These are phyloP conservation scores for Drosophila navojoa DNA, from an alignment of 1,140 invertebrate genomes.

Conservation along the genomic window DNA sequence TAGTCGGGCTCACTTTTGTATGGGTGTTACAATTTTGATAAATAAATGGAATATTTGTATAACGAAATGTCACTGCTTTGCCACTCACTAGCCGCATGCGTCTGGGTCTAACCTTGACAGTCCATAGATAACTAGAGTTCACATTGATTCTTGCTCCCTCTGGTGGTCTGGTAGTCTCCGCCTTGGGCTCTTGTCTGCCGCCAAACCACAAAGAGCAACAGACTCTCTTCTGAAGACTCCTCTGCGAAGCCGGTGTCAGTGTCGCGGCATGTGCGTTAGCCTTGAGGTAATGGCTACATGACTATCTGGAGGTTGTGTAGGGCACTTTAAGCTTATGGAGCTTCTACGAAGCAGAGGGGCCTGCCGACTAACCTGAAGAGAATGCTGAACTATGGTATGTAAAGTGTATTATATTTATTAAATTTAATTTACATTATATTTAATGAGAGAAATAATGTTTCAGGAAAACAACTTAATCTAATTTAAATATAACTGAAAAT, in stretches of 20 bases:
- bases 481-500: no score
- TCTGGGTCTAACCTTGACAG: not conserved
- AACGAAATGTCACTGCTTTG: not conserved
- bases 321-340: not conserved
- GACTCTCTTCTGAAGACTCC: slow-evolving; percentile 1
- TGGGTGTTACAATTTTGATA: slow-evolving; percentile 67
- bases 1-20: slow-evolving; percentile 65
- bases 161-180: slow-evolving; percentile 7
- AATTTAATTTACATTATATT: no score
- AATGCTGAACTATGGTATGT: no score
- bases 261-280: slow-evolving; percentile 1
- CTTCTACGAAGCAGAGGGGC: not conserved
- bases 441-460: no score
- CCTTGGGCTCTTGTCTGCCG: not conserved
- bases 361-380: no score
- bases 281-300: not conserved
- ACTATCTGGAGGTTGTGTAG: not conserved
- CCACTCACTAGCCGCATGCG: not conserved
- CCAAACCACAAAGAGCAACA: slow-evolving; percentile 24
- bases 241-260: slow-evolving; percentile 11
- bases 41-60: slow-evolving; percentile 76
- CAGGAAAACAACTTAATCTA: no score
- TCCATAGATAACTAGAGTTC: not conserved
- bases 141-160: not conserved
- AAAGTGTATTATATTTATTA: no score